Evolutionary conservation across 2,888 invertebrate species (phyloP).

Genomic region (Alsophila aescularia): DNA sequence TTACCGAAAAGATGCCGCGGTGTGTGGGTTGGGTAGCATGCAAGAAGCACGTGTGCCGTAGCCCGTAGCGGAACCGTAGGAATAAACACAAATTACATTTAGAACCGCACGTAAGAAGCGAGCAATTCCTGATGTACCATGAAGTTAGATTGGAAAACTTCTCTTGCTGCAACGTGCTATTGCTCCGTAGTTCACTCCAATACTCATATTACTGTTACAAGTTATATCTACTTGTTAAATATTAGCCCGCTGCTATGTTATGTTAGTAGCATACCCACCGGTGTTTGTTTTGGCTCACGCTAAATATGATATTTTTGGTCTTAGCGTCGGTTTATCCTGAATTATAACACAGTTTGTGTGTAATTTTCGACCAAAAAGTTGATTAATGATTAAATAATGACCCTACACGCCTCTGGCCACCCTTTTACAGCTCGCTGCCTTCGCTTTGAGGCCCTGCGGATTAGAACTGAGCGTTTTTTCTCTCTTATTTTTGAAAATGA

Average conservation of each 20-base stretch:
- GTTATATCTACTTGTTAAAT: slow-evolving; percentile 37
- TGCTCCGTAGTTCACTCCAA: slow-evolving; percentile 58
- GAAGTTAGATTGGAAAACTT: slow-evolving; percentile 80
- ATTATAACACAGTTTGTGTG: slow-evolving; percentile 33
- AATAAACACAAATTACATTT: slow-evolving; percentile 58
- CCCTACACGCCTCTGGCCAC: slow-evolving; percentile 38
- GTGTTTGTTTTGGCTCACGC: neutral
- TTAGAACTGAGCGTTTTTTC: slow-evolving; percentile 32
- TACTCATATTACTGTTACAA: slow-evolving; percentile 52
- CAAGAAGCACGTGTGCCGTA: slow-evolving; percentile 35
- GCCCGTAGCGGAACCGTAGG: slow-evolving; percentile 27
- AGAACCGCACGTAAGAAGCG: slow-evolving; percentile 59
- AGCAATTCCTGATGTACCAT: slow-evolving; percentile 67
- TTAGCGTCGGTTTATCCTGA: slow-evolving; percentile 5
- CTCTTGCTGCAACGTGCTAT: slow-evolving; percentile 60
- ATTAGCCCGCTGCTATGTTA: slow-evolving; percentile 18
- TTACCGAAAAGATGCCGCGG: slow-evolving; percentile 40
- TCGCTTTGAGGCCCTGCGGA: slow-evolving; percentile 32
- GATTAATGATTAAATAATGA: slow-evolving; percentile 44
- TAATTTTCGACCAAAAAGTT: slow-evolving; percentile 40
- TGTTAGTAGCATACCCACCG: neutral
- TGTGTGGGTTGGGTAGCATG: slow-evolving; percentile 23
- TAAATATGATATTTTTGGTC: slow-evolving; percentile 1
- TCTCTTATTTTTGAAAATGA: slow-evolving; percentile 23
- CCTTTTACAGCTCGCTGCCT: slow-evolving; percentile 39